A percentile compares a stretch with the other conserved stretches of the same genome.
phyloP scores from a whole-genome alignment of 2,113 vertebrate species.

The Centropus bengalensis region DNA sequence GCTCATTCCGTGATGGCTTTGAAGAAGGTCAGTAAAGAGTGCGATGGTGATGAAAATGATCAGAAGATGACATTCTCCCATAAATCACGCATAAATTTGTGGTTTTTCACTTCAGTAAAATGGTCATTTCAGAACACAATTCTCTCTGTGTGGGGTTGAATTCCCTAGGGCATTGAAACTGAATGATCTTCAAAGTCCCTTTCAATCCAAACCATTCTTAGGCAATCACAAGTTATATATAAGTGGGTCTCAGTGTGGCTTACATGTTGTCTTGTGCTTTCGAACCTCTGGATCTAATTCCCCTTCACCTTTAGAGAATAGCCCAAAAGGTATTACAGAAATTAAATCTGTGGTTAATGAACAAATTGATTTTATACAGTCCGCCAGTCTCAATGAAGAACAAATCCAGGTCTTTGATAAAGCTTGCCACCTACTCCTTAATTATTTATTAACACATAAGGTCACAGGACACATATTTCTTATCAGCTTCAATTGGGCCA shows the following conservation, averaged over 20 bases:
- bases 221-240: background rate
- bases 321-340: background rate
- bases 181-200: no score
- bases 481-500: background rate
- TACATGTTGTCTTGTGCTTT: background rate
- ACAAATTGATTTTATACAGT: background rate
- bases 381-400: background rate
- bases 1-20: constrained; percentile 97
- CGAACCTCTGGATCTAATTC: background rate
- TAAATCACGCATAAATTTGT: no score
- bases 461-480: background rate
- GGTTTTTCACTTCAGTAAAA: fast-evolving
- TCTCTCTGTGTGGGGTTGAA: background rate
- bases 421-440: background rate
- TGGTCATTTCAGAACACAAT: background rate
- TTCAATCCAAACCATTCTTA: no score
- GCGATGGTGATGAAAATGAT: background rate
- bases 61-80: fast-evolving
- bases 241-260: background rate
- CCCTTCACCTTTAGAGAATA: background rate
- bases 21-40: constrained; percentile 88
- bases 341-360: background rate
- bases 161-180: no score
- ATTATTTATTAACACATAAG: background rate
- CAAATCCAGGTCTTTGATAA: background rate